Evolutionary conservation across 2,797 vertebrate genomes (phyloP).

Genomic region (Phataginus tetradactyla): DNA sequence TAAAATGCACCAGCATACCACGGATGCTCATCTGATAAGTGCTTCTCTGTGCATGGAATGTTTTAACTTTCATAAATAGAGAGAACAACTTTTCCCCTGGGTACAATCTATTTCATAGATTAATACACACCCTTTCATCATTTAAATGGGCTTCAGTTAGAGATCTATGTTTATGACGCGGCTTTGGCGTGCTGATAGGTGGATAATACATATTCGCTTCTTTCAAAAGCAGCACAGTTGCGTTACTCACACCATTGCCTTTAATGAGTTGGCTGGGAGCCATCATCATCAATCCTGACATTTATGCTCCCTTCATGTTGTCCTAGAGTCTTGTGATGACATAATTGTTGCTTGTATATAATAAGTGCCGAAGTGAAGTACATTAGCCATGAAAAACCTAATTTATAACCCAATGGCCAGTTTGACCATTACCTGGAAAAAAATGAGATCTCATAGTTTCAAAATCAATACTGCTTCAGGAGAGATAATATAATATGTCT

Average conservation of each 20-base stretch:
- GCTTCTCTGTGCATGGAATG: slow-evolving; percentile 34
- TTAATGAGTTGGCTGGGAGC: slow-evolving; percentile 78
- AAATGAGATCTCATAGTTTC: neutral
- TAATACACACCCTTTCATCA: slow-evolving; percentile 72
- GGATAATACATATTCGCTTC: slow-evolving; percentile 66
- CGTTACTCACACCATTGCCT: slow-evolving; percentile 74
- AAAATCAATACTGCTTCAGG: slow-evolving; percentile 52
- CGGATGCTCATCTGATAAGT: slow-evolving; percentile 38
- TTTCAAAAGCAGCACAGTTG: slow-evolving; percentile 65
- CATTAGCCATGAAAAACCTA: slow-evolving; percentile 64
- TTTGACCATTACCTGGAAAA: slow-evolving; percentile 48
- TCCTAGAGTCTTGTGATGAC: slow-evolving; percentile 51
- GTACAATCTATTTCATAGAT: slow-evolving; percentile 66
- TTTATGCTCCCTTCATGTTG: slow-evolving; percentile 52
- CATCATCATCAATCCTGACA: slow-evolving; percentile 70
- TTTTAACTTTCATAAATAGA: slow-evolving; percentile 69
- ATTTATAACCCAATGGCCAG: slow-evolving; percentile 67
- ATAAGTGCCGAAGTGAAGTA: slow-evolving; percentile 62
- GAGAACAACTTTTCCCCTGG: slow-evolving; percentile 40
- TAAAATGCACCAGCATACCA: slow-evolving; percentile 18
- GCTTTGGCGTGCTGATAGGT: slow-evolving; percentile 56
- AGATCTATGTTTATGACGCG: slow-evolving; percentile 61
- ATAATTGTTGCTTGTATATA: slow-evolving; percentile 75
- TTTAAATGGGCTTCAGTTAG: slow-evolving; percentile 70
- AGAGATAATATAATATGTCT: slow-evolving; percentile 38